Evolutionary conservation across 1,140 invertebrate genomes (phyloP), one percentile per base, ranked within the genome.

Genomic region (Chymomyza costata): DNA sequence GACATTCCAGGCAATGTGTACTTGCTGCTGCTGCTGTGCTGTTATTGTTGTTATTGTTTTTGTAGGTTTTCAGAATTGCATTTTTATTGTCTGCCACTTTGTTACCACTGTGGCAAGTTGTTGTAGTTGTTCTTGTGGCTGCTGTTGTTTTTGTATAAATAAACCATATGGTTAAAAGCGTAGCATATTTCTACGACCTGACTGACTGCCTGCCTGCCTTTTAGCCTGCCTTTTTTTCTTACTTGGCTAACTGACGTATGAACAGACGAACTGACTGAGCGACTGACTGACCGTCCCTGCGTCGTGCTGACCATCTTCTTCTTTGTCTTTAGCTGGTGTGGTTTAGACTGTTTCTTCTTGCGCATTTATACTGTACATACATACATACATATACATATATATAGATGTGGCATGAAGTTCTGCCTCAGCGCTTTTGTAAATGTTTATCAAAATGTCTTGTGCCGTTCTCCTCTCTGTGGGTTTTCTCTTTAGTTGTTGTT

Each of bases 391-490:
- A n/a, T n/a, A n/a, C n/a, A n/a, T n/a, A n/a, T n/a, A n/a, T n/a
- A n/a, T n/a, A n/a, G n/a, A n/a, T n/a, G 53, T 57, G 57, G 50
- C 48, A 48, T 60, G 51, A 64, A 76, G 76, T 80, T 80, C 67
- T 80, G 71, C 51, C 64, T 63, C 66, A 78, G 71, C 71, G 71
- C 71, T 73, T 78, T 78, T 78, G 71, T 78, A 78, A 78, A 78
- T 80, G 71, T 78, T 76, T 80, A 76, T 76, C 71, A 76, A 76
- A 76, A 80, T 76, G 71, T 78, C 71, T 78, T 78, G 71, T 76
- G 71, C 71, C 71, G 71, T 73, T 66, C 68, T 54, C 52, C 55
- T 54, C 21, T 31, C 34, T 62, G 32, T 61, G 25, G 39, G 34
- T 34, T 10, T 43, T 21, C n/a, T n/a, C n/a, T n/a, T n/a, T 39